Evolutionary conservation across 2,797 vertebrate genomes (phyloP), one percentile per base, ranked within the genome.

Genomic region (Dermochelys coriacea): DNA sequence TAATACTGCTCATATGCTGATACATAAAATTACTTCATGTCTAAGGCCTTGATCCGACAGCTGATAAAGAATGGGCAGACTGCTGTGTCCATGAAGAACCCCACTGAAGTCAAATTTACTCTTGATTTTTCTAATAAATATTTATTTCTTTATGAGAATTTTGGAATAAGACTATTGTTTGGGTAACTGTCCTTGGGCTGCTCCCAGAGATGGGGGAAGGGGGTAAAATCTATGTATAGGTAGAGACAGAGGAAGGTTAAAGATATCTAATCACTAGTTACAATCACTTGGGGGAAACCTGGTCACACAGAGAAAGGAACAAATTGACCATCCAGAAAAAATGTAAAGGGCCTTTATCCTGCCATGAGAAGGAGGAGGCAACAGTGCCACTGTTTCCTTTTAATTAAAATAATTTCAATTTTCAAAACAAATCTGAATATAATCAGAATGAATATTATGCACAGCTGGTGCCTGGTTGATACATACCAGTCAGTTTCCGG

Each of bases 1-100:
- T 87, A 91, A 88, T 95, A 37, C 0, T 81, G 80, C 77, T 45
- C 80, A 11, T 86, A 25, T 78, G 85, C 74, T 64, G 12, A 6
- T 55, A 47, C 82, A 94, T 94, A 94, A 92, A 93, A 85, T 90
- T 95, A 90, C 91, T 95, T 85, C 82, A 19, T 86, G 57, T 89
- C 75, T 81, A 45, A 84, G 74, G 91, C 81, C 25, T 27, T 80
- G 92, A 82, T 86, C 95, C 92, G 95, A 74, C 34, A 71, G 87
- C 86, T 88, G 80, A 64, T 21, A 74, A 64, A 59, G 52, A 51
- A 61, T n/a, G 34, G 64, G 64, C 64, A 37, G 18, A 21, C 18
- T 68, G n/a, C 8, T 19, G 64, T 68, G 34, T 37, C n/a, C 23
- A 15, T 45, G 21, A 57, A 79, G 50, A 27, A 75, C 6, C 41